Percentiles rank a stretch among this genome's conserved stretches.
Conservation (phyloP, 1,140 invertebrate genomes). For the Cydia splendana region DNA sequence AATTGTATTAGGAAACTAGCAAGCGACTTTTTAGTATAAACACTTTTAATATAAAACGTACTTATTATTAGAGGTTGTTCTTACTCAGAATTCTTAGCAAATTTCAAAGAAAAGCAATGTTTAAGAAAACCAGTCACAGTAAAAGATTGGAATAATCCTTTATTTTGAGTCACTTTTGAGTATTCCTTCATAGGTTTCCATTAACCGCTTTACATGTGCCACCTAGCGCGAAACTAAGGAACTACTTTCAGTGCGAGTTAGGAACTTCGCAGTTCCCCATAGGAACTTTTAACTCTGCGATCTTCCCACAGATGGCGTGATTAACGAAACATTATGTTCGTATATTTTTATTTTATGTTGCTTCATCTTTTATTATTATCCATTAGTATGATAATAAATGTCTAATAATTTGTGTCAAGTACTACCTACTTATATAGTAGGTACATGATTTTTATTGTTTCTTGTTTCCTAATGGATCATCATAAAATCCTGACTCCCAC, state of each 20-base stretch:
- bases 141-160: too few species aligned
- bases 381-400: background rate
- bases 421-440: background rate
- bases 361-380: conserved; percentile 6
- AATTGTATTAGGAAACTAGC: too few species aligned
- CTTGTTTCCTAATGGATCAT: conserved; percentile 3
- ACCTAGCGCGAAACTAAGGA: background rate
- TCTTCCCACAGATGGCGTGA: background rate
- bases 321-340: background rate
- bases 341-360: conserved; percentile 25
- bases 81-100: too few species aligned
- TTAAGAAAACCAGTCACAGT: background rate
- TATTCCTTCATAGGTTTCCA: background rate
- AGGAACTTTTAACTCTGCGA: background rate
- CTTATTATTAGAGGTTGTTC: too few species aligned
- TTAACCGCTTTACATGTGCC: background rate
- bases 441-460: background rate
- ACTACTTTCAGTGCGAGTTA: background rate
- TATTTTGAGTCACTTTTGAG: too few species aligned
- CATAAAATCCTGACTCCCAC: background rate
- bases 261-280: background rate
- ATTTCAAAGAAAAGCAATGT: background rate
- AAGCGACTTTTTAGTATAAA: too few species aligned
- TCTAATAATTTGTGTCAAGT: background rate
- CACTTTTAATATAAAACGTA: too few species aligned